phyloP scores from a whole-genome alignment of 2,888 invertebrate genomes.

The Argyra leucocephala region DNA sequence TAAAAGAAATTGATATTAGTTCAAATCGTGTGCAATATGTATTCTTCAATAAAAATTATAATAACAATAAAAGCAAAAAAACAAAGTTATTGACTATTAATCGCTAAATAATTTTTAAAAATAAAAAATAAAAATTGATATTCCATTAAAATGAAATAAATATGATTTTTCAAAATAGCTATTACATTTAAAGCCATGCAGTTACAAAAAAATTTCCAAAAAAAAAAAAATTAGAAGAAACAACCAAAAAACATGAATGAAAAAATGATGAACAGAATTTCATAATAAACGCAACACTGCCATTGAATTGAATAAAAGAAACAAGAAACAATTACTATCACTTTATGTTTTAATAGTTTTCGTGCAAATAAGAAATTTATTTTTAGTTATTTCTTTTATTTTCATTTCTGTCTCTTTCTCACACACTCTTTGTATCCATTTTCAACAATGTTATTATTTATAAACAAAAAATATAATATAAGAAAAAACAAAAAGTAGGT shows the following conservation, averaged over 20 bases:
- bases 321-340: background rate
- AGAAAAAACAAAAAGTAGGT: no score
- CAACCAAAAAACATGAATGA: no score
- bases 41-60: background rate
- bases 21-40: conserved; percentile 3
- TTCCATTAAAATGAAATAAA: background rate
- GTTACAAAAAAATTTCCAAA: no score
- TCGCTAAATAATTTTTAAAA: background rate
- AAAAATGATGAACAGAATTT: background rate
- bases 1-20: background rate
- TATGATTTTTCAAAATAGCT: background rate
- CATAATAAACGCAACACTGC: background rate
- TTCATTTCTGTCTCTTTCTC: no score
- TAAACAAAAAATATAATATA: no score
- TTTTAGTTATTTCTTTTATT: no score
- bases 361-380: conserved; percentile 1
- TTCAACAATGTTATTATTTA: no score
- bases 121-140: background rate
- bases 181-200: no score
- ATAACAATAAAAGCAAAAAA: no score
- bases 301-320: background rate
- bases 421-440: no score
- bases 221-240: no score
- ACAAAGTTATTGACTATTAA: background rate
- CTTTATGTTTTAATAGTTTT: background rate